A percentile compares a stretch with the other conserved stretches of the same genome.
phyloP scores from a whole-genome alignment of 1,140 invertebrate genomes.

The Dolichoris vasculosae region DNA sequence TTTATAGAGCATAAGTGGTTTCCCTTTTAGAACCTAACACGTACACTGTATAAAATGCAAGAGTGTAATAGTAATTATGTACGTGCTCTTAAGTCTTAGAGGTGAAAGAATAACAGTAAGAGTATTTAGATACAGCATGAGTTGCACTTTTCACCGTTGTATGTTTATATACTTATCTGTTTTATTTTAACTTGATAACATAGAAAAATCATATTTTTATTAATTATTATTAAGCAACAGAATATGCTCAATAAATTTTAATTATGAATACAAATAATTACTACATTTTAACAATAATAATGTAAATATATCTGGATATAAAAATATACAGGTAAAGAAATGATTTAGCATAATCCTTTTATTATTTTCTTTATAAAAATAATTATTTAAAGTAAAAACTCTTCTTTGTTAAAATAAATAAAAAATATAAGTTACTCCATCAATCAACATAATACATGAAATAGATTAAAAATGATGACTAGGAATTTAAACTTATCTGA shows the following conservation, averaged over 20 bases:
- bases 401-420: too few species aligned
- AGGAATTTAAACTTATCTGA: background rate
- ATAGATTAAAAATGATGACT: background rate
- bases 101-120: background rate
- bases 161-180: too few species aligned
- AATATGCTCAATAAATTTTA: too few species aligned
- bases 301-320: too few species aligned
- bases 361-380: too few species aligned
- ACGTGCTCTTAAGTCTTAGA: background rate
- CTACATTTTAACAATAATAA: too few species aligned
- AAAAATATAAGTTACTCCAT: background rate
- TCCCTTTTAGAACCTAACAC: background rate
- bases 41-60: background rate
- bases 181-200: background rate
- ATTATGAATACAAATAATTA: too few species aligned
- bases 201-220: background rate
- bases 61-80: background rate
- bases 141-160: too few species aligned
- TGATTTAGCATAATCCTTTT: too few species aligned
- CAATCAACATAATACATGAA: background rate
- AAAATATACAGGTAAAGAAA: too few species aligned
- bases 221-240: background rate
- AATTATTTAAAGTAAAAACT: too few species aligned
- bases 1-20: background rate
- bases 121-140: background rate